Conservation (phyloP, 2,888 invertebrate genomes). For the Oligia fasciuncula region DNA sequence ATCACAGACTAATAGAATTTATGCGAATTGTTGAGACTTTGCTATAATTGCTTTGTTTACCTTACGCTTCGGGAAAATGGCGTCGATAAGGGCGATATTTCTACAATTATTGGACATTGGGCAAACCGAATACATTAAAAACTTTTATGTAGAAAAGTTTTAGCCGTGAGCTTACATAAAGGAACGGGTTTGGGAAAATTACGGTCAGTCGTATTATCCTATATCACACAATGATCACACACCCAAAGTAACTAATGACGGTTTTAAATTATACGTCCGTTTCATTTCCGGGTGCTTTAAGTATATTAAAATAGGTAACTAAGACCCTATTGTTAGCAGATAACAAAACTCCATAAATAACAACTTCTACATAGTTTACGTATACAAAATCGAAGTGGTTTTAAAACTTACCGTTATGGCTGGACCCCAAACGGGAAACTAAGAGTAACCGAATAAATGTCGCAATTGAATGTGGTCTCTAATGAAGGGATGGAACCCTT, state of each 20-base stretch:
- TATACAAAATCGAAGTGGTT: constrained; percentile 59
- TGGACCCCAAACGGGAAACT: constrained; percentile 44
- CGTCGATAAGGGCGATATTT: constrained; percentile 5
- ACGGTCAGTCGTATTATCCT: constrained; percentile 21
- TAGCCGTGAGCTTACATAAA: constrained; percentile 1
- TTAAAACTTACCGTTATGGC: constrained; percentile 55
- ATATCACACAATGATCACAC: constrained; percentile 21
- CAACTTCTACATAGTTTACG: constrained; percentile 32
- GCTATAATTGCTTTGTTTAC: constrained; percentile 56
- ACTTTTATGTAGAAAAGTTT: constrained; percentile 28
- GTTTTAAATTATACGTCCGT: constrained; percentile 25
- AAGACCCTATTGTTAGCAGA: constrained; percentile 7
- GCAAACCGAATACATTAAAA: constrained; percentile 16
- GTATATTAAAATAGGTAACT: constrained; percentile 25
- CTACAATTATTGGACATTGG: neutral
- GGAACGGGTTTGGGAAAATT: constrained; percentile 16
- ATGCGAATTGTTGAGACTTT: constrained; percentile 53
- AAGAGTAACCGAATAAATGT: constrained; percentile 72
- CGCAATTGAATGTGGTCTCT: constrained; percentile 74
- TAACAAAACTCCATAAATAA: constrained; percentile 53
- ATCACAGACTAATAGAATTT: constrained; percentile 60
- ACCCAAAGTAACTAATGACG: constrained; percentile 17
- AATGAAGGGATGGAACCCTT: constrained; percentile 75
- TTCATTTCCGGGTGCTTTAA: constrained; percentile 6
- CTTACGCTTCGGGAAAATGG: constrained; percentile 11